Evolutionary conservation across 30 jellyfish, hydroid and myxozoan species (phyloP).

Genomic region (Cassiopea andromeda): DNA sequence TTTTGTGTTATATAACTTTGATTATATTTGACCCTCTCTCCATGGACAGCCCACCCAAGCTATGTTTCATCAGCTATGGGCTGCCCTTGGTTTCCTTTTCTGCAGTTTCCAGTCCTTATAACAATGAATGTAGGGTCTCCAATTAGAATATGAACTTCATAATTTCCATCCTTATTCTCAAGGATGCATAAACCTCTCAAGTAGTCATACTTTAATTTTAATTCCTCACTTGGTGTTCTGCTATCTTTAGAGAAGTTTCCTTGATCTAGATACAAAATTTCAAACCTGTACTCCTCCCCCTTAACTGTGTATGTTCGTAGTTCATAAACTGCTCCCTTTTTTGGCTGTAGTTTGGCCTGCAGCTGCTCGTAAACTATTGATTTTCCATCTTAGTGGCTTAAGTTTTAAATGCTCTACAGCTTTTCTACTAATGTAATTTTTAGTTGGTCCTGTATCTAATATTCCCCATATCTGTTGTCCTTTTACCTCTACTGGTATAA

Average conservation of each 20-base stretch:
- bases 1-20: slow-evolving; percentile 51
- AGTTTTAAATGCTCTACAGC: slow-evolving; percentile 33
- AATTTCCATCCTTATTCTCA: slow-evolving; percentile 48
- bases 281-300: slow-evolving; percentile 50
- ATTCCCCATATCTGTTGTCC: slow-evolving; percentile 33
- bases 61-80: slow-evolving; percentile 68
- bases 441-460: slow-evolving; percentile 36
- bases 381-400: slow-evolving; percentile 56
- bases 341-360: slow-evolving; percentile 24
- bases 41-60: slow-evolving; percentile 67
- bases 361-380: slow-evolving; percentile 24
- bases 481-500: slow-evolving; percentile 39
- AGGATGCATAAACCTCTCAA: slow-evolving; percentile 52
- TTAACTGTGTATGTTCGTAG: slow-evolving; percentile 6
- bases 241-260: slow-evolving; percentile 26
- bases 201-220: slow-evolving; percentile 34
- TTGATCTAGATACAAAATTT: slow-evolving; percentile 35
- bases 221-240: slow-evolving; percentile 50
- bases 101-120: slow-evolving; percentile 55
- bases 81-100: slow-evolving; percentile 37
- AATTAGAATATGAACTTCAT: slow-evolving; percentile 47
- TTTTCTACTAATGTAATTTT: slow-evolving; percentile 31
- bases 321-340: slow-evolving; percentile 47
- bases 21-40: slow-evolving; percentile 7
- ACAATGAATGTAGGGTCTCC: slow-evolving; percentile 68